These are phyloP conservation scores for Lordiphosa andalusiaca DNA, from an alignment of 2,888 invertebrate species.

Conservation along the genomic window DNA sequence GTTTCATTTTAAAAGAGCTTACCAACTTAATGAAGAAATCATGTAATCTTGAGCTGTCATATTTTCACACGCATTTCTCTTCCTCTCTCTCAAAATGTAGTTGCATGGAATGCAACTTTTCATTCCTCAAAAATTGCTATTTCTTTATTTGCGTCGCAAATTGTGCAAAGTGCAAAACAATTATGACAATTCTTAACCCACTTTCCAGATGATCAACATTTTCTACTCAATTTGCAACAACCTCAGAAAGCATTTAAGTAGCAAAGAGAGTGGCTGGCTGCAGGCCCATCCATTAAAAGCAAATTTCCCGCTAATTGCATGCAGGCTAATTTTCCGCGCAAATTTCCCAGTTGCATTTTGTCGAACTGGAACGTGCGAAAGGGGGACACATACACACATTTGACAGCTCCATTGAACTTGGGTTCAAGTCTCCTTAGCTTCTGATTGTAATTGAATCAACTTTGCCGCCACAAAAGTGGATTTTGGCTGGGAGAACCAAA, in stretches of 20 bases:
- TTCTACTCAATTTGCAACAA: constrained; percentile 48
- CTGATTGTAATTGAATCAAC: constrained; percentile 65
- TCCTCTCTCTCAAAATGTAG: constrained; percentile 13
- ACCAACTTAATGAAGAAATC: constrained; percentile 18
- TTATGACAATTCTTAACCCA: constrained; percentile 66
- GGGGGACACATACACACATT: constrained; percentile 19
- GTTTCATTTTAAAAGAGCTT: no score
- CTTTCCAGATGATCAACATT: constrained; percentile 39
- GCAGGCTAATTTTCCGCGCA: constrained; percentile 52
- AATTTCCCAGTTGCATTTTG: constrained; percentile 43
- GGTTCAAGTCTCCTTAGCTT: constrained; percentile 52
- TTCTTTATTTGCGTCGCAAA: constrained; percentile 30
- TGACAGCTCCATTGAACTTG: constrained; percentile 59
- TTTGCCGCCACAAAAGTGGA: constrained; percentile 26
- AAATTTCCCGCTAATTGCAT: constrained; percentile 62
- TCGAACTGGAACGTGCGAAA: constrained; percentile 62
- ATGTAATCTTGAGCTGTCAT: constrained; percentile 22
- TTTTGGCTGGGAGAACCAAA: background rate
- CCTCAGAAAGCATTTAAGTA: constrained; percentile 28
- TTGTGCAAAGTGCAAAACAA: constrained; percentile 38
- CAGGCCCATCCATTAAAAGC: constrained; percentile 46
- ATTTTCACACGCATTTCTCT: constrained; percentile 41
- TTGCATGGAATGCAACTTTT: constrained; percentile 10
- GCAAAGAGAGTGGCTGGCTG: constrained; percentile 2
- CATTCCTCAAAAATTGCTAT: constrained; percentile 37